Percentiles rank a stretch among this genome's conserved stretches.
phyloP scores from a whole-genome alignment of 2,888 invertebrate species.

The Morinoia aosen region DNA sequence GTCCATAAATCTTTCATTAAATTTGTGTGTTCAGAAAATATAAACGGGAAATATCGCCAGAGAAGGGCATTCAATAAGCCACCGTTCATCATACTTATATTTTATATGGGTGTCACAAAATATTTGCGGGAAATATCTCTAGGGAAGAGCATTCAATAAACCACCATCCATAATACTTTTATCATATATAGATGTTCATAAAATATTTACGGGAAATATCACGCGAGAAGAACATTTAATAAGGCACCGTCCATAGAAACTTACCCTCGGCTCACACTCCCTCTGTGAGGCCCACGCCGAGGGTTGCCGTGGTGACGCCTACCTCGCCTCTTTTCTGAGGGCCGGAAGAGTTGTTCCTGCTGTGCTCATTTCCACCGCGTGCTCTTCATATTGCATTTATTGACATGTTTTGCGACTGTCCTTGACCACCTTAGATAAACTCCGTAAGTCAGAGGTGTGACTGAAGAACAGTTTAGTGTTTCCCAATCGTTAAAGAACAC shows the following conservation, averaged over 20 bases:
- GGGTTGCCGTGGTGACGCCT: neutral
- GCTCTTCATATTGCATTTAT: neutral
- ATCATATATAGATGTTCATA: too few relatives aligned
- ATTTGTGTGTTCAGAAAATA: neutral
- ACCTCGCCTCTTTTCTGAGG: neutral
- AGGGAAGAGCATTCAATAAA: too few relatives aligned
- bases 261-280: neutral
- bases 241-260: neutral
- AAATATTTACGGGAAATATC: neutral
- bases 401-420: neutral
- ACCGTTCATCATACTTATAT: too few relatives aligned
- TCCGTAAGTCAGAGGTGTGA: neutral
- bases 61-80: too few relatives aligned
- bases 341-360: neutral
- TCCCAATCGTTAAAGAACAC: too few relatives aligned
- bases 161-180: too few relatives aligned
- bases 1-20: too few relatives aligned
- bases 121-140: too few relatives aligned
- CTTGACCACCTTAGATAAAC: neutral
- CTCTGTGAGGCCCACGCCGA: neutral
- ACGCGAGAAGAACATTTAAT: neutral
- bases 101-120: too few relatives aligned
- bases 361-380: neutral
- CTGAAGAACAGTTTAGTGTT: too few relatives aligned
- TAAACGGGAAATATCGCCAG: too few relatives aligned